phyloP scores from a whole-genome alignment of 2,113 vertebrate genomes.

The Enhydra lutris region DNA sequence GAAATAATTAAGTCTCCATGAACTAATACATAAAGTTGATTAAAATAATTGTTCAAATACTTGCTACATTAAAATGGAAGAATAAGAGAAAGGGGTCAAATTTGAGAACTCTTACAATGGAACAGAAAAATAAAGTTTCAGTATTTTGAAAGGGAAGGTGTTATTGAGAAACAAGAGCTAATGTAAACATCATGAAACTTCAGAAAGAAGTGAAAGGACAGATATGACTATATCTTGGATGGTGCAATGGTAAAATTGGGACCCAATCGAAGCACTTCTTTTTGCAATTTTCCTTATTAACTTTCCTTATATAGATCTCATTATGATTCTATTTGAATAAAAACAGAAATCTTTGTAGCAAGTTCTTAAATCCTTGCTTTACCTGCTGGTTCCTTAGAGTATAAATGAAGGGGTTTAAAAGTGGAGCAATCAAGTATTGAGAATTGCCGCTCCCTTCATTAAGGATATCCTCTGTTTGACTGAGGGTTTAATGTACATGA shows the following conservation, averaged over 20 bases:
- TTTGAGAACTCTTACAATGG: neutral
- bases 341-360: neutral
- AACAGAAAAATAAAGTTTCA: neutral
- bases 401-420: constrained; percentile 66
- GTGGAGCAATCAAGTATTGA: constrained; percentile 43
- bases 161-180: neutral
- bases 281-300: neutral
- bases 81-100: neutral
- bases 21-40: neutral
- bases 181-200: neutral
- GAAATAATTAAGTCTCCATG: neutral
- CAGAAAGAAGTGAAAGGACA: neutral
- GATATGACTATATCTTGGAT: neutral
- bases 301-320: neutral
- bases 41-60: neutral
- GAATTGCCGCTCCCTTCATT: neutral
- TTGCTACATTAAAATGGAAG: neutral
- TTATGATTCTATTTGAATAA: neutral
- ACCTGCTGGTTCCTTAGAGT: constrained; percentile 59
- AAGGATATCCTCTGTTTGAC: constrained; percentile 24
- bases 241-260: neutral
- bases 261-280: neutral
- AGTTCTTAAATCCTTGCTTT: neutral
- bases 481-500: constrained; percentile 52
- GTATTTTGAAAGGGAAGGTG: neutral